These are phyloP conservation scores for Panurus biarmicus DNA, from an alignment of 2,113 vertebrate species.

Conservation along the genomic window DNA sequence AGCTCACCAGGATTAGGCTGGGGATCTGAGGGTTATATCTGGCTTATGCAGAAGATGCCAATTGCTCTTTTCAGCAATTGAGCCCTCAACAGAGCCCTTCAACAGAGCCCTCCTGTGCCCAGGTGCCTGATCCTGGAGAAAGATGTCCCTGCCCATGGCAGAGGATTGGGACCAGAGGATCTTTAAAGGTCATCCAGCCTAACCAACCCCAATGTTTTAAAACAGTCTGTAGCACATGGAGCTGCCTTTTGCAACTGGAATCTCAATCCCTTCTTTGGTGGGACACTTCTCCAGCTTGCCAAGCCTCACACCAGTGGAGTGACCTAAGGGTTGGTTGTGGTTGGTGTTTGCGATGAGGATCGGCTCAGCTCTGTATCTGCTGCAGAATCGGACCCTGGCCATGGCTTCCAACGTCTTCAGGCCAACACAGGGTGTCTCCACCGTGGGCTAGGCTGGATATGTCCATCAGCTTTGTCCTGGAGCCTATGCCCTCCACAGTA, in stretches of 20 bases:
- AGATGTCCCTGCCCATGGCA: neutral
- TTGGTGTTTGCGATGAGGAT: neutral
- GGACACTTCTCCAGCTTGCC: neutral
- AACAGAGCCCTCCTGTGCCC: rapidly evolving
- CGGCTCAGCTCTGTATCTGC: neutral
- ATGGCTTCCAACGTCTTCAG: neutral
- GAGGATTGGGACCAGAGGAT: neutral
- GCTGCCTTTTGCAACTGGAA: neutral
- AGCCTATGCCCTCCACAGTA: neutral
- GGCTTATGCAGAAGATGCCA: neutral
- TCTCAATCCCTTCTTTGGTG: neutral
- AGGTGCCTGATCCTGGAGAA: neutral
- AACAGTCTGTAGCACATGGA: neutral
- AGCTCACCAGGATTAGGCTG: neutral
- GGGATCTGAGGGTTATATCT: neutral
- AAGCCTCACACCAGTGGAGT: rapidly evolving
- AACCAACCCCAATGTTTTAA: neutral
- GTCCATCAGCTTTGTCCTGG: neutral
- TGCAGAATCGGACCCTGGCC: neutral
- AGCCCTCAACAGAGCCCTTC: too few relatives aligned
- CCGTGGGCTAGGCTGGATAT: neutral
- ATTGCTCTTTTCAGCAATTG: neutral
- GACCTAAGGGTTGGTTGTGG: neutral
- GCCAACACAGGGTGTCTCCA: neutral
- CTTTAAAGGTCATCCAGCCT: neutral